These are phyloP conservation scores for Pogonomyrmex californicus DNA, from an alignment of 1,140 invertebrate species.

Conservation along the genomic window DNA sequence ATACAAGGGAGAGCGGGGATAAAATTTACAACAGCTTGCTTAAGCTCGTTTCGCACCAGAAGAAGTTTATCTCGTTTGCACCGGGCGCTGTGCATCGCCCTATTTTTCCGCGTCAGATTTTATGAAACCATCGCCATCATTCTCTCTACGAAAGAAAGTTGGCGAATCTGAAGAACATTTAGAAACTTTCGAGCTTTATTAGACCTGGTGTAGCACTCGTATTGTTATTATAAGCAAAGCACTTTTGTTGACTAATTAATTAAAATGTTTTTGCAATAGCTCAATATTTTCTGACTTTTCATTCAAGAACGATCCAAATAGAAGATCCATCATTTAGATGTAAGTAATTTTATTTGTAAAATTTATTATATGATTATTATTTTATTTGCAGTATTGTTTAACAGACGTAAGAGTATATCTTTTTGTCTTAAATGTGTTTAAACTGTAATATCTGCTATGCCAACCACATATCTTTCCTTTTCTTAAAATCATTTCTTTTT, in stretches of 20 bases:
- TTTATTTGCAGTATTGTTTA: neutral
- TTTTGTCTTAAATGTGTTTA: neutral
- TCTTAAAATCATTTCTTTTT: neutral
- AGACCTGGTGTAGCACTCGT: conserved; percentile 50
- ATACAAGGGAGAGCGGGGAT: neutral
- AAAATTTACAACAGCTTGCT: conserved; percentile 63
- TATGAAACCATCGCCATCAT: conserved; percentile 59
- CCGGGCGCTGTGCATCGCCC: conserved; percentile 21
- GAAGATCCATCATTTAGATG: too few species aligned
- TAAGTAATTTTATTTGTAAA: conserved; percentile 7
- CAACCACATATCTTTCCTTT: neutral
- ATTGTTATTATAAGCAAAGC: conserved; percentile 66
- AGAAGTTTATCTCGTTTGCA: conserved; percentile 72
- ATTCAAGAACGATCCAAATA: neutral
- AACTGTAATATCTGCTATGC: neutral
- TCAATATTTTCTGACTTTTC: neutral
- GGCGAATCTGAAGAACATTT: conserved; percentile 56
- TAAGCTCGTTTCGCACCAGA: conserved; percentile 48
- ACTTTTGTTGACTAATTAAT: conserved; percentile 63
- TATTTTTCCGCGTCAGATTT: conserved; percentile 67
- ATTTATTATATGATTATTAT: conserved; percentile 5
- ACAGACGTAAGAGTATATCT: neutral
- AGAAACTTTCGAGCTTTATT: conserved; percentile 70
- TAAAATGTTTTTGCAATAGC: conserved; percentile 29
- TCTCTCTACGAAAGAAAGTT: conserved; percentile 47